phyloP scores from a whole-genome alignment of 2,113 vertebrate species.

The Poeciliopsis prolifica region DNA sequence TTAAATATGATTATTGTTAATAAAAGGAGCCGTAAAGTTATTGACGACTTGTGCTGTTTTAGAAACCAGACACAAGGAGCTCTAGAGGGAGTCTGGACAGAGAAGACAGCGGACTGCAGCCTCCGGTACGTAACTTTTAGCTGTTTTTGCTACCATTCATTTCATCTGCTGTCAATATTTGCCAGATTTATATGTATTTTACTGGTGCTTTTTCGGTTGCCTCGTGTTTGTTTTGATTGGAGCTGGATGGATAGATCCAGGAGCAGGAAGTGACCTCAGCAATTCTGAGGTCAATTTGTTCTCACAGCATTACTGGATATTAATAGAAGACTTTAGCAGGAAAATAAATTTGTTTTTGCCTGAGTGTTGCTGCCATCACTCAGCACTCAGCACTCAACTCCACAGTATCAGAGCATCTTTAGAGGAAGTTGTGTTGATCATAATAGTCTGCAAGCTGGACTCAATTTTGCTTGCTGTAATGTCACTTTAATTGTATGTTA shows the following conservation, averaged over 20 bases:
- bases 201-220: conserved; percentile 1
- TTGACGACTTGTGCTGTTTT: conserved; percentile 41
- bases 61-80: conserved; percentile 95
- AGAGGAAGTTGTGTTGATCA: not conserved
- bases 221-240: conserved; percentile 59
- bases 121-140: conserved; percentile 83
- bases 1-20: not conserved
- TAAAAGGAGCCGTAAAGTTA: not conserved
- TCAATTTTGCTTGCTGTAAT: too few species aligned
- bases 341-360: not conserved
- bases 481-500: too few species aligned
- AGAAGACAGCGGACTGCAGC: conserved; percentile 88
- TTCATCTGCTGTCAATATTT: not conserved
- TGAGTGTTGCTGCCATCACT: not conserved
- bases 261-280: conserved; percentile 67
- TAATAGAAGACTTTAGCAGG: conserved; percentile 35
- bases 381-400: not conserved
- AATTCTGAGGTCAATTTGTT: conserved; percentile 62
- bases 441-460: not conserved
- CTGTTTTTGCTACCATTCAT: not conserved
- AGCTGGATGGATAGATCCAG: conserved; percentile 44
- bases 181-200: too few species aligned
- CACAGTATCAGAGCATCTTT: not conserved
- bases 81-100: conserved; percentile 92
- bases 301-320: conserved; percentile 61